phyloP scores from a whole-genome alignment of 2,888 invertebrate genomes.

The Acronicta psi region DNA sequence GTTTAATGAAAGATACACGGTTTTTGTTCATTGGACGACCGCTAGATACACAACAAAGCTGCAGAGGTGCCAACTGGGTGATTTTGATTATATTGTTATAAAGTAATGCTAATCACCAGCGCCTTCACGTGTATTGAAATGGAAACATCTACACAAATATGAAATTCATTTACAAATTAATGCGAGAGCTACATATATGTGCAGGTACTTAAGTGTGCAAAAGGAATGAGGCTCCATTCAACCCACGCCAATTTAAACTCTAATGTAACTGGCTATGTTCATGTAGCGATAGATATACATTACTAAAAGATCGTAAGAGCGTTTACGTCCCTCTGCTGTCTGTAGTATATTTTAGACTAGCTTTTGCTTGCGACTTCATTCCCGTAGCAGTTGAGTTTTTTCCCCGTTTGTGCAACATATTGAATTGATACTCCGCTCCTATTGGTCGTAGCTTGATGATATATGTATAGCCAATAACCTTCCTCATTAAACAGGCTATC shows the following conservation, averaged over 20 bases:
- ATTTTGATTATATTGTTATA: background rate
- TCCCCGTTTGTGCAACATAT: too few species aligned
- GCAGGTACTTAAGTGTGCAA: constrained; percentile 24
- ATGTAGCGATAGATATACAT: background rate
- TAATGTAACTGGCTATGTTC: constrained; percentile 9
- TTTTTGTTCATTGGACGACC: too few species aligned
- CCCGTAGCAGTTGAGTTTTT: too few species aligned
- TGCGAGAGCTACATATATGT: background rate
- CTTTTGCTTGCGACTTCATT: too few species aligned
- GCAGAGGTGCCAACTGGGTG: too few species aligned
- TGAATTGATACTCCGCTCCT: too few species aligned
- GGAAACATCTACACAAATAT: constrained; percentile 12
- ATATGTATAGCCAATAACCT: too few species aligned
- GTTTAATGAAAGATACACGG: too few species aligned
- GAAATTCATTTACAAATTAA: constrained; percentile 8
- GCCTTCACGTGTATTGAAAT: constrained; percentile 3
- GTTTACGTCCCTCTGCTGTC: background rate
- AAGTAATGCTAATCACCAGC: background rate
- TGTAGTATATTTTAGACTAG: too few species aligned
- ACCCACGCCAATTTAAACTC: constrained; percentile 14
- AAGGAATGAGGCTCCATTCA: constrained; percentile 27
- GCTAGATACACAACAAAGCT: too few species aligned
- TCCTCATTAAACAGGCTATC: too few species aligned
- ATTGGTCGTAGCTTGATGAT: too few species aligned
- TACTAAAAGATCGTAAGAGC: background rate